Percentiles rank a stretch among this genome's conserved stretches.
These are phyloP conservation scores for Fopius arisanus DNA, from an alignment of 1,140 invertebrate species.

Conservation along the genomic window DNA sequence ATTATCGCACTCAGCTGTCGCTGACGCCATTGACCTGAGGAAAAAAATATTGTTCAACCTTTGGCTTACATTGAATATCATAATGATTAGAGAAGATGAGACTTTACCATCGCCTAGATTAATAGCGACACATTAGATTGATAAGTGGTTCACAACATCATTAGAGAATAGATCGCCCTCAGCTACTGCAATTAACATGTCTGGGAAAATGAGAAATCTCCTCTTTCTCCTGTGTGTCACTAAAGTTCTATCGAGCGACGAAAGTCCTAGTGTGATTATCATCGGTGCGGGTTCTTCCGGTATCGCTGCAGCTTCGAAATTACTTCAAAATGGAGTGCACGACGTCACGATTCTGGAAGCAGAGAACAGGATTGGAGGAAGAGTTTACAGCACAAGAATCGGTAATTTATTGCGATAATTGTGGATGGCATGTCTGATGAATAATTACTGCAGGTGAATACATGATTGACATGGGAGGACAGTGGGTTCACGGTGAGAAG, in stretches of 20 bases:
- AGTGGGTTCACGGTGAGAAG: constrained; percentile 85
- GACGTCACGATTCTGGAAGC: constrained; percentile 74
- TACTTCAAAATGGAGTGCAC: constrained; percentile 65
- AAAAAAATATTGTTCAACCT: background rate
- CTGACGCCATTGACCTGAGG: too few species aligned
- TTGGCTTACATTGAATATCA: background rate
- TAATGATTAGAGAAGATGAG: background rate
- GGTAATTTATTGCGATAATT: constrained; percentile 42
- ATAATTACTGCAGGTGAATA: constrained; percentile 57
- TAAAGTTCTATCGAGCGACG: background rate
- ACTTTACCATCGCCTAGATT: background rate
- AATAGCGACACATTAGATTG: background rate
- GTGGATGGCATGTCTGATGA: background rate
- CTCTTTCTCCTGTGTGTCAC: background rate
- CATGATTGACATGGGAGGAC: constrained; percentile 82
- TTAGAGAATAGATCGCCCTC: background rate
- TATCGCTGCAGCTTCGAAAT: constrained; percentile 67
- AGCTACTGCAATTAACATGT: background rate
- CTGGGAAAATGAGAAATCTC: background rate
- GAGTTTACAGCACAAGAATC: constrained; percentile 70
- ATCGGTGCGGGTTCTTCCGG: constrained; percentile 70
- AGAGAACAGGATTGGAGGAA: constrained; percentile 74
- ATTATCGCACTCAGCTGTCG: too few species aligned
- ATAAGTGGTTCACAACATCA: background rate
- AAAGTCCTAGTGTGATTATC: constrained; percentile 58